Conservation (phyloP, 2,113 vertebrate species). For the Dolichallabes microphthalmus region DNA sequence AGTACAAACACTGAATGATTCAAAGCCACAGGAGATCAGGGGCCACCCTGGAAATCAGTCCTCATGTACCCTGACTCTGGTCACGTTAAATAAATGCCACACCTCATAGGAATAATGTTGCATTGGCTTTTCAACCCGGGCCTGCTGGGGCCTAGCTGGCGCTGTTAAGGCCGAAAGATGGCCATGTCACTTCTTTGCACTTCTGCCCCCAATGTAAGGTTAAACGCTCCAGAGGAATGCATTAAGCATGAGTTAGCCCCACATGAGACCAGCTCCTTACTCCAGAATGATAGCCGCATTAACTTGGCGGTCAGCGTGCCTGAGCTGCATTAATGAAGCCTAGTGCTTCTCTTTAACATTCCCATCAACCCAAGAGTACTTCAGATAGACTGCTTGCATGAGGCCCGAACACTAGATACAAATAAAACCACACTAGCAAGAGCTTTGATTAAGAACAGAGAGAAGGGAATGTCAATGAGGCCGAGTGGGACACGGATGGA, state of each 20-base stretch:
- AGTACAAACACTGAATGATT: constrained; percentile 44
- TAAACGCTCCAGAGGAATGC: constrained; percentile 69
- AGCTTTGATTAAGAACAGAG: constrained; percentile 24
- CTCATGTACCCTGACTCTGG: constrained; percentile 44
- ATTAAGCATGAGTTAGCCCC: constrained; percentile 72
- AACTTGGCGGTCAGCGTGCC: constrained; percentile 65
- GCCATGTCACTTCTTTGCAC: constrained; percentile 31
- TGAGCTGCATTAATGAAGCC: constrained; percentile 71
- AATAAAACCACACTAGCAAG: constrained; percentile 24
- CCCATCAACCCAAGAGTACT: constrained; percentile 51
- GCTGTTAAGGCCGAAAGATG: constrained; percentile 34
- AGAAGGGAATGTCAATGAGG: background rate
- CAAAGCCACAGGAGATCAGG: constrained; percentile 38
- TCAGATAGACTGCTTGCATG: constrained; percentile 26
- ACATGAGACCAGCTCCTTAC: constrained; percentile 61
- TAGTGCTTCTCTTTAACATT: constrained; percentile 57
- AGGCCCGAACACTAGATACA: constrained; percentile 1
- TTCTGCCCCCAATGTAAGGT: constrained; percentile 66
- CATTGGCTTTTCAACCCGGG: constrained; percentile 51
- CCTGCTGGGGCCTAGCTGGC: constrained; percentile 45
- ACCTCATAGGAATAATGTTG: constrained; percentile 59
- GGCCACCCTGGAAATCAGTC: constrained; percentile 58
- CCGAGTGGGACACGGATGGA: background rate
- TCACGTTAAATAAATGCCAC: constrained; percentile 67
- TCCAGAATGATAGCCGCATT: constrained; percentile 72